These are phyloP conservation scores for Tautogolabrus adspersus DNA, from an alignment of 2,113 vertebrate species.

Conservation along the genomic window DNA sequence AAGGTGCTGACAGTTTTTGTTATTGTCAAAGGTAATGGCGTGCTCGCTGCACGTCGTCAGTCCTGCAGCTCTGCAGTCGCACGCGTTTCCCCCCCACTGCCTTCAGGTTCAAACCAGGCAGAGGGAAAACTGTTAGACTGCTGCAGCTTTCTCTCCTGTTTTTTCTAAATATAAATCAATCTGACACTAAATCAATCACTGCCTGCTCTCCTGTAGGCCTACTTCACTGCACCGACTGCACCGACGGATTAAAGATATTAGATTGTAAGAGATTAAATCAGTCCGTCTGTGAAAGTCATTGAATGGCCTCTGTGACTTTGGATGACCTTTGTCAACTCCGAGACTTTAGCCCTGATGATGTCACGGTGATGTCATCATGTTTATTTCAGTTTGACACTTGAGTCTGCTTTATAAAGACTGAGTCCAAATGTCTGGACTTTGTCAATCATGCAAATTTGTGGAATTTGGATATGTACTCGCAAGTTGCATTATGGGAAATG, in stretches of 20 bases:
- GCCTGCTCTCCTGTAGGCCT: neutral
- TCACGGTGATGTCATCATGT: neutral
- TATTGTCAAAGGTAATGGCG: conserved; percentile 9
- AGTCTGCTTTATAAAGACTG: too few relatives aligned
- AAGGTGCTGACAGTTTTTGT: neutral
- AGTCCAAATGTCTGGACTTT: too few relatives aligned
- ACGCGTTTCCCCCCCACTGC: conserved; percentile 11
- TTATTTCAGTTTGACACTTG: neutral
- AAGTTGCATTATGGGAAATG: too few relatives aligned
- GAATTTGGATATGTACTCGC: too few relatives aligned
- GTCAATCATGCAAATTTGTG: too few relatives aligned
- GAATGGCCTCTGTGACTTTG: neutral
- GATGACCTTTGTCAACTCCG: neutral
- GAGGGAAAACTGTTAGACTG: neutral
- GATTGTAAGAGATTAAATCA: neutral
- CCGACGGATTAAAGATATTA: neutral
- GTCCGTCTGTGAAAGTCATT: neutral
- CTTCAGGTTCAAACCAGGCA: neutral
- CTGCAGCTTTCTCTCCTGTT: neutral
- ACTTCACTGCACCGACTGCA: neutral
- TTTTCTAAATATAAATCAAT: conserved; percentile 36
- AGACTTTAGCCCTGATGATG: neutral
- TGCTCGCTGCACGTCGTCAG: neutral
- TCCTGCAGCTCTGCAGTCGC: conserved; percentile 7
- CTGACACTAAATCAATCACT: neutral